Base-by-base conservation (phyloP, 2,113 vertebrate species). In the Cinclus cinclus region DNA sequence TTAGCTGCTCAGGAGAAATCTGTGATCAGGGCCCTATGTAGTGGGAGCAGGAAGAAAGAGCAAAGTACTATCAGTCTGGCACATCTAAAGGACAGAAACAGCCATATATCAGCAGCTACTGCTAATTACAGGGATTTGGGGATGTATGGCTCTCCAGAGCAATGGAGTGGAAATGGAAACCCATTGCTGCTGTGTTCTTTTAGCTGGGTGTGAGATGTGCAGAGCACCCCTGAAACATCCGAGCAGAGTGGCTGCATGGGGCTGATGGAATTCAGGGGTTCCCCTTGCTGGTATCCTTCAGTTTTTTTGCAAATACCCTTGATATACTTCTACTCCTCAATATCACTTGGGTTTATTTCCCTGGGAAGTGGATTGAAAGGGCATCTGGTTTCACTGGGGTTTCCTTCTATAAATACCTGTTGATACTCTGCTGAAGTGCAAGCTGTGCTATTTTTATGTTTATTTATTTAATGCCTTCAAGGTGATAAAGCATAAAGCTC, bases 301-400 rank as follows among this genome's bases (percentile, higher is more conserved):
- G 35, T 58, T 94, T 83, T 50, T 65, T 94, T 93, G 90, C 73
- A 94, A 95, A 95, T 73, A 52, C 52, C 68, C 62, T 89, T 74
- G 60, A 71, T 94, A 10, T 22, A 41, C 73, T 86, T 58, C 49
- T 46, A 30, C 60, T 1, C 1, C 62, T 96, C 2, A 1, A 4
- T 79, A 35, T 82, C 73, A 25, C 59, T 88, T 53, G 46, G 58
- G 58, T 92, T 94, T 92, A 71, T 95, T 95, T 95, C 76, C 55
- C 69, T 87, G 76, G 78, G 64, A 96, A 92, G 89, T 75, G 58
- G 69, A 92, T 92, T 92, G 95, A 89, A 96, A 96, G 88, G 88
- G 80, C 76, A 53, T 50, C 31, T 49, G 52, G 77, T 92, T 96
- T 96, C 93, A 82, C 58, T 90, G 89, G 92, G 89, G 27, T 55